A percentile compares a stretch with the other conserved stretches of the same genome.
phyloP scores from a whole-genome alignment of 2,888 invertebrate species.

The Amaurobius ferox region DNA sequence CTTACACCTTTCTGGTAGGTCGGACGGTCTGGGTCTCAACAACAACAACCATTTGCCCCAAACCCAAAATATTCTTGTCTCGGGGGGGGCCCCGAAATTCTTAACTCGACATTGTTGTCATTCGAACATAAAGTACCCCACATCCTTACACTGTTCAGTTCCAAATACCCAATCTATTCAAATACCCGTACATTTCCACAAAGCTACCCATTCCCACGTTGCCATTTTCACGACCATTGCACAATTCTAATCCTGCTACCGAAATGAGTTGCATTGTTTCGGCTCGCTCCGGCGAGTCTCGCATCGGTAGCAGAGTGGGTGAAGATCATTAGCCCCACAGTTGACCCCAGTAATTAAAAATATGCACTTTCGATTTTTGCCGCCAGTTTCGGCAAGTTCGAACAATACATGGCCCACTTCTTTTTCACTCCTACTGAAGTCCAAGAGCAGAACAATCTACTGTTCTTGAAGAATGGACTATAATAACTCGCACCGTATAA shows the following conservation, averaged over 20 bases:
- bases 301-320: slow-evolving; percentile 50
- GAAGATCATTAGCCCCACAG: slow-evolving; percentile 42
- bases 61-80: no score
- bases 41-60: no score
- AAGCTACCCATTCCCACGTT: neutral
- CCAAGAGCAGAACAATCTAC: no score
- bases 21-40: no score
- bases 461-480: no score
- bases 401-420: slow-evolving; percentile 43
- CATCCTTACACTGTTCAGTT: neutral
- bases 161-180: no score
- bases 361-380: slow-evolving; percentile 41
- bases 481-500: no score
- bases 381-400: neutral
- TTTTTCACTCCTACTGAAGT: no score
- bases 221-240: neutral
- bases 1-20: no score
- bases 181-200: neutral
- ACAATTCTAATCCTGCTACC: neutral
- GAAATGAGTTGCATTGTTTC: neutral
- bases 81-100: no score
- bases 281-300: neutral
- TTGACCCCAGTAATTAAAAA: slow-evolving; percentile 19
- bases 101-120: no score
- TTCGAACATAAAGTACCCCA: no score